A percentile compares a stretch with the other conserved stretches of the same genome.
phyloP scores from a whole-genome alignment of 1,140 invertebrate species.

The Cryptotermes secundus region DNA sequence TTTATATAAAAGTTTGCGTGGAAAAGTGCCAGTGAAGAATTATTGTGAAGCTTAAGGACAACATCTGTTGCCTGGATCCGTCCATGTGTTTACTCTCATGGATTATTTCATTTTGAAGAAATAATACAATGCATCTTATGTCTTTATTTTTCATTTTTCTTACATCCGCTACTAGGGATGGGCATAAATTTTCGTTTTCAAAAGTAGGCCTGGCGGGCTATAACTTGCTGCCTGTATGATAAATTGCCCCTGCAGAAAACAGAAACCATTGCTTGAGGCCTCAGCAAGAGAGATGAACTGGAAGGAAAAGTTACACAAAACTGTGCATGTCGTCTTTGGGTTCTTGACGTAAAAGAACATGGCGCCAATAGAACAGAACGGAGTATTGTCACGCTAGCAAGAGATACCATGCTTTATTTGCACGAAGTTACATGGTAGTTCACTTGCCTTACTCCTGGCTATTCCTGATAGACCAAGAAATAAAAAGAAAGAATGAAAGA shows the following conservation, averaged over 20 bases:
- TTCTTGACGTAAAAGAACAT: neutral
- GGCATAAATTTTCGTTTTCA: slow-evolving; percentile 1
- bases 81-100: neutral
- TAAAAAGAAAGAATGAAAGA: too few species aligned
- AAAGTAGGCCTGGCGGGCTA: neutral
- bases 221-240: neutral
- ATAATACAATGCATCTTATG: slow-evolving; percentile 10
- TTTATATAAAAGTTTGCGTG: slow-evolving; percentile 1
- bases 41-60: neutral
- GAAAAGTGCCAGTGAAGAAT: too few species aligned
- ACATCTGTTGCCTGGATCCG: neutral
- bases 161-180: neutral
- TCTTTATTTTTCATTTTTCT: slow-evolving; percentile 5
- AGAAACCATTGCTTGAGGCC: neutral
- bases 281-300: neutral
- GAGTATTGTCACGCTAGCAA: too few species aligned
- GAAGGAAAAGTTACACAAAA: neutral
- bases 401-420: too few species aligned
- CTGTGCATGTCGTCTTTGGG: neutral
- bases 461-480: too few species aligned
- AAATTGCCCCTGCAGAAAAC: neutral
- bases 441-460: too few species aligned
- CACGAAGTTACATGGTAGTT: too few species aligned
- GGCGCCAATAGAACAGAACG: neutral
- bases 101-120: slow-evolving; percentile 12